Percentiles rank a stretch among this genome's conserved stretches.
Conservation (phyloP, 2,797 vertebrate species). For the Remorina albescens region DNA sequence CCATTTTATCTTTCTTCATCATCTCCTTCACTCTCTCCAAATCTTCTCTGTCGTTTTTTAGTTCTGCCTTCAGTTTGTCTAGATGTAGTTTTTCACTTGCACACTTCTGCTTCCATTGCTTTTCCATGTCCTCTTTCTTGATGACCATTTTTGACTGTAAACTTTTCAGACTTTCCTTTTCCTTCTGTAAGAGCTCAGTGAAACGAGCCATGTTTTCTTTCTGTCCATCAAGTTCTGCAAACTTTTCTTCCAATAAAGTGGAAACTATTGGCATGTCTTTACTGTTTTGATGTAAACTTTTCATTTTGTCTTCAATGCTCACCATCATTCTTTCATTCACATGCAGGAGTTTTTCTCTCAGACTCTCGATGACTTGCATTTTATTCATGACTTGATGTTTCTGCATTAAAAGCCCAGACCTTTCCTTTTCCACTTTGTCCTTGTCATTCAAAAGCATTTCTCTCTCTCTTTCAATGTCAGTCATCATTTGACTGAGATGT, state of each 20-base stretch:
- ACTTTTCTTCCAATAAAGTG: not conserved
- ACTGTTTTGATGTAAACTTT: not conserved
- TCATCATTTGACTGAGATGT: not conserved
- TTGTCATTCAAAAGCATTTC: not conserved
- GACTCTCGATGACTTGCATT: not conserved
- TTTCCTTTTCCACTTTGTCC: not conserved
- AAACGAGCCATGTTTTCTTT: not conserved
- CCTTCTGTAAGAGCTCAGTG: not conserved
- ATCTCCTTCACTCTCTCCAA: conserved; percentile 9
- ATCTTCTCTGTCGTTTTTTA: conserved; percentile 28
- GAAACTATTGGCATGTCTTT: not conserved
- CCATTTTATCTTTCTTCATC: conserved; percentile 4
- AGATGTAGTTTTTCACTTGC: not conserved
- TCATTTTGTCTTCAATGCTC: not conserved
- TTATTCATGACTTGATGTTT: not conserved
- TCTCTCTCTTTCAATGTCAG: not conserved
- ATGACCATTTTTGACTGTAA: conserved; percentile 39
- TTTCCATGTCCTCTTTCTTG: conserved; percentile 26
- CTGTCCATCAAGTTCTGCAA: conserved; percentile 10
- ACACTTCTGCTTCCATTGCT: not conserved
- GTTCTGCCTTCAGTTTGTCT: not conserved
- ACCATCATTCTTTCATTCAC: not conserved
- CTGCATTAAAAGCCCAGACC: not conserved
- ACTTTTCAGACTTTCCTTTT: conserved; percentile 5
- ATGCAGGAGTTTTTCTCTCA: not conserved